Evolutionary conservation across 2,797 vertebrate species (phyloP), one percentile per base, ranked within the genome.

Genomic region (Anabacerthia variegaticeps): DNA sequence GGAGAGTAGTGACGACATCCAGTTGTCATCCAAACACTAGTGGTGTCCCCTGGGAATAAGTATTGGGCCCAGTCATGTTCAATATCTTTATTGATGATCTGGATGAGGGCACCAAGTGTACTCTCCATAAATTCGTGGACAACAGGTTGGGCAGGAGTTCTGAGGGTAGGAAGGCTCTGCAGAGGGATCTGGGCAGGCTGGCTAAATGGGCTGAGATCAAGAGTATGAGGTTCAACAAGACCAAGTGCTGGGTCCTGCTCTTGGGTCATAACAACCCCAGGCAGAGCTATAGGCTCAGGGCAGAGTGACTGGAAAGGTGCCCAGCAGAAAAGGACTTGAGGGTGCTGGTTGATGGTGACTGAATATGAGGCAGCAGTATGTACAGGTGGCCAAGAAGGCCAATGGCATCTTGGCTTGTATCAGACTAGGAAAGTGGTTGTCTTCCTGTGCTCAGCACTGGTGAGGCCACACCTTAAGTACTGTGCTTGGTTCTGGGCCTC

Each of bases 381-480:
- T 18, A 26, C 5, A 4, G 2, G 7, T 23, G 18, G 26, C 26
- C 27, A 43, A 34, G 26, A 63, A 63, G 8, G 18, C 12, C 7
- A 43, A 1, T 2, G 12, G 7, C 22, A 37, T 14, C 30, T 75
- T 37, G 44, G 6, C 4, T 14, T 51, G 4, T 2, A 28, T 14
- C 27, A 65, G 15, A 10, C 1, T 23, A 51, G 43, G 27, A 16
- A 24, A 43, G 2, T 1, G 36, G 43, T n/a, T 37, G 4, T 2
- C 10, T 28, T 9, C 2, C 3, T 32, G 5, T 37, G 14, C 23
- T 37, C 2, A 1, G 10, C 22, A 27, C 36, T 37, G 43, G 14
- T 56, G 43, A 16, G 66, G 27, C 36, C 2, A 0, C 5, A 23
- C 6, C 8, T 72, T 3, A 2, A 44, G 3, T 24, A 11, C 12